Evolutionary conservation across 2,797 vertebrate genomes (phyloP).

Genomic region (Coluber constrictor): DNA sequence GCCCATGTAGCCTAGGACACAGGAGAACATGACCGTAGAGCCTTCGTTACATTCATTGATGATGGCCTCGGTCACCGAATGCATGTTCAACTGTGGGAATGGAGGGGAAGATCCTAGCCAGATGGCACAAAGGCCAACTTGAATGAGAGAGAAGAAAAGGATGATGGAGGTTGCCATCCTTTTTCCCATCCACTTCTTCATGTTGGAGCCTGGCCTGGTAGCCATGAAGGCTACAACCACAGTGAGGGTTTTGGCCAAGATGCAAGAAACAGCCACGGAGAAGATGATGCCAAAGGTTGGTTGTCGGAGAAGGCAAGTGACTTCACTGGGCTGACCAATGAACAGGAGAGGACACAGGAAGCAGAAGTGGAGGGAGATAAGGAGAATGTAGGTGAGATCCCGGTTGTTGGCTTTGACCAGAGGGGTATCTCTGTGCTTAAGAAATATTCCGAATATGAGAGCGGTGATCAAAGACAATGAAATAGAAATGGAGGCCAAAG

Average conservation of each 20-base stretch:
- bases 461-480: neutral
- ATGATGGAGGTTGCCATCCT: neutral
- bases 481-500: neutral
- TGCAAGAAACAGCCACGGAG: neutral
- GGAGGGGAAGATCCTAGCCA: neutral
- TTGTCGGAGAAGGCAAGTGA: neutral
- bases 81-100: neutral
- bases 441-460: neutral
- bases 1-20: neutral
- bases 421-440: neutral
- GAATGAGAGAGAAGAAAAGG: neutral
- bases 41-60: neutral
- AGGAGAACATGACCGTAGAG: neutral
- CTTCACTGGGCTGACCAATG: neutral
- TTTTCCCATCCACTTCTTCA: neutral
- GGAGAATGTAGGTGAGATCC: neutral
- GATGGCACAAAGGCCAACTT: neutral
- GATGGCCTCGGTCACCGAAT: neutral
- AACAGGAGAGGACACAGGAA: neutral
- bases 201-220: neutral
- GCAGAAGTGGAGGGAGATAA: neutral
- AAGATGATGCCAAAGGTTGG: no score
- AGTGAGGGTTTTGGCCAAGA: neutral
- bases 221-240: neutral
- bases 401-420: neutral